Evolutionary conservation across 2,797 vertebrate species (phyloP).

Genomic region (Smutsia gigantea): DNA sequence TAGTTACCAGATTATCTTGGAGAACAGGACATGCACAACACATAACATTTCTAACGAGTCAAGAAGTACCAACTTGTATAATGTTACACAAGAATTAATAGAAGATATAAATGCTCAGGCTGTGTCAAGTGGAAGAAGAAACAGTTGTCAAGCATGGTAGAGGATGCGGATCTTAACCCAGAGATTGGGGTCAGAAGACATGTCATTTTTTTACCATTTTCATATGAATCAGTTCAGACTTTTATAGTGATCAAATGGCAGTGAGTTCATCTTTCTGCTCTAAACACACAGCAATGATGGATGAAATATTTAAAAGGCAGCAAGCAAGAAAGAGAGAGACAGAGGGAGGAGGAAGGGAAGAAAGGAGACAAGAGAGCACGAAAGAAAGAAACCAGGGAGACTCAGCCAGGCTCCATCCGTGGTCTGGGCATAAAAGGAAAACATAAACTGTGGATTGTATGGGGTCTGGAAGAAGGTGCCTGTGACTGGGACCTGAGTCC

Average conservation of each 20-base stretch:
- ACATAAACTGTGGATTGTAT: neutral
- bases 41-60: slow-evolving; percentile 22
- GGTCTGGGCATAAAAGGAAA: slow-evolving; percentile 18
- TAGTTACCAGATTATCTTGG: neutral
- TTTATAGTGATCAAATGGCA: slow-evolving; percentile 24
- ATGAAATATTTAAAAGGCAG: neutral
- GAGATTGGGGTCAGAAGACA: neutral
- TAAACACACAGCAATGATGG: neutral
- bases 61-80: neutral
- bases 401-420: neutral
- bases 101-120: neutral
- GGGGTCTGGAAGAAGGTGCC: neutral
- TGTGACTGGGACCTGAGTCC: neutral
- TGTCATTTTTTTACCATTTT: slow-evolving; percentile 36
- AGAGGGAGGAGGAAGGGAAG: too few species aligned
- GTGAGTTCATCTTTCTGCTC: slow-evolving; percentile 20
- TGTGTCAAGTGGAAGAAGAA: neutral
- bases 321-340: neutral
- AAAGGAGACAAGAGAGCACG: neutral
- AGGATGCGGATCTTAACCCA: neutral
- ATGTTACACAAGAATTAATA: neutral
- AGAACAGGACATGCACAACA: neutral
- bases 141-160: neutral
- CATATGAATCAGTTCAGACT: slow-evolving; percentile 43
- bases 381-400: neutral